phyloP scores from a whole-genome alignment of 2,797 vertebrate species.

The Lepus townsendii region DNA sequence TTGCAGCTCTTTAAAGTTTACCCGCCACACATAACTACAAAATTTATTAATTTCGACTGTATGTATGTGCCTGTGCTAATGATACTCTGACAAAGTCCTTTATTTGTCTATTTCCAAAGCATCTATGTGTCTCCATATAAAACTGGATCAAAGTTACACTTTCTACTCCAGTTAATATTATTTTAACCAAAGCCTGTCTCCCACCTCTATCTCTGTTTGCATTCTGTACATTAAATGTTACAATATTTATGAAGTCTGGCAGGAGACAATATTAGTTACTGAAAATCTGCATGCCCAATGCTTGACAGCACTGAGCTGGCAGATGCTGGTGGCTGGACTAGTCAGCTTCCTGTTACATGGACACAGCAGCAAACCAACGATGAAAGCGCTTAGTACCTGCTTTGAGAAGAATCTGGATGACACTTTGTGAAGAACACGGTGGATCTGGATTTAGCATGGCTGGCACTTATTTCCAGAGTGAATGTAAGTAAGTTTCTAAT shows the following conservation, averaged over 20 bases:
- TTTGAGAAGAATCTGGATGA: background rate
- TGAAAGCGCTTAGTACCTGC: background rate
- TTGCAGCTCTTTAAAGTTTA: background rate
- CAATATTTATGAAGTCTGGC: constrained; percentile 20
- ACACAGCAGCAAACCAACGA: background rate
- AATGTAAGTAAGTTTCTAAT: background rate
- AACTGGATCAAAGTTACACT: background rate
- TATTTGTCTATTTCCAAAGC: background rate
- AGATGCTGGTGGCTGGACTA: background rate
- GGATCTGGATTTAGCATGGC: background rate
- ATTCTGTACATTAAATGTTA: background rate
- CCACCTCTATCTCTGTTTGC: background rate
- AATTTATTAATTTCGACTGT: background rate
- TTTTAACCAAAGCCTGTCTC: background rate
- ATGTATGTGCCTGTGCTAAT: background rate
- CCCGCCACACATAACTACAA: background rate
- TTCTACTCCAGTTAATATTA: background rate
- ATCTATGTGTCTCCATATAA: background rate
- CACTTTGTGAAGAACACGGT: background rate
- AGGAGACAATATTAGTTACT: constrained; percentile 20
- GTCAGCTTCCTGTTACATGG: background rate
- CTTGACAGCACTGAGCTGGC: background rate
- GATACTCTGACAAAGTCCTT: background rate
- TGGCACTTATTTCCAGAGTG: background rate
- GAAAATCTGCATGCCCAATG: background rate